Percentiles rank a stretch among this genome's conserved stretches.
These are phyloP conservation scores for Tachysurus vachellii DNA, from an alignment of 2,113 vertebrate genomes.

Conservation along the genomic window DNA sequence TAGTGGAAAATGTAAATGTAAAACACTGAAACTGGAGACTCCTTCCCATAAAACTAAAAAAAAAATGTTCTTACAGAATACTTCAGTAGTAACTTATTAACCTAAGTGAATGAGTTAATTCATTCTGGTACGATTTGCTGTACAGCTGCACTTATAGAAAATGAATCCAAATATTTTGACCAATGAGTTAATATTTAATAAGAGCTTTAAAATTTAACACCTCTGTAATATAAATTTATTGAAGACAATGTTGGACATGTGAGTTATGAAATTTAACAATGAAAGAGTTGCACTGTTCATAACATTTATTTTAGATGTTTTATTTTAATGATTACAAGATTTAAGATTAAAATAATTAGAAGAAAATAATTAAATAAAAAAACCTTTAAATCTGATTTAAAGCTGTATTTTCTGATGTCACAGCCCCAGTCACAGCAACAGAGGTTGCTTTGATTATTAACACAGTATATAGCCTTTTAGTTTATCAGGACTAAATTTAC, in stretches of 20 bases:
- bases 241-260: not conserved
- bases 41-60: not conserved
- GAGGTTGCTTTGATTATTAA: not conserved
- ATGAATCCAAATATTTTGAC: not conserved
- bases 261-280: not conserved
- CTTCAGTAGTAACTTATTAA: not conserved
- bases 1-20: not conserved
- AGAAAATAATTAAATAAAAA: not conserved
- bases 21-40: not conserved
- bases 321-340: not conserved
- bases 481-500: not conserved
- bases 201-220: not conserved
- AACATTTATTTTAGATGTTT: not conserved
- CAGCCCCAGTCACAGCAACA: not conserved
- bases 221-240: not conserved
- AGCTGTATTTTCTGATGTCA: not conserved
- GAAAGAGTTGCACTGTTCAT: not conserved
- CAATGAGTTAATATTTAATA: not conserved
- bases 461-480: not conserved
- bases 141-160: not conserved
- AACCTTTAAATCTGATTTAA: not conserved
- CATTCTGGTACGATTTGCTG: not conserved
- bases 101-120: not conserved
- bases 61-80: not conserved
- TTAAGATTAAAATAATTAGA: too few species aligned